Conservation (phyloP, 2,113 vertebrate species). For the Corvus hawaiiensis region DNA sequence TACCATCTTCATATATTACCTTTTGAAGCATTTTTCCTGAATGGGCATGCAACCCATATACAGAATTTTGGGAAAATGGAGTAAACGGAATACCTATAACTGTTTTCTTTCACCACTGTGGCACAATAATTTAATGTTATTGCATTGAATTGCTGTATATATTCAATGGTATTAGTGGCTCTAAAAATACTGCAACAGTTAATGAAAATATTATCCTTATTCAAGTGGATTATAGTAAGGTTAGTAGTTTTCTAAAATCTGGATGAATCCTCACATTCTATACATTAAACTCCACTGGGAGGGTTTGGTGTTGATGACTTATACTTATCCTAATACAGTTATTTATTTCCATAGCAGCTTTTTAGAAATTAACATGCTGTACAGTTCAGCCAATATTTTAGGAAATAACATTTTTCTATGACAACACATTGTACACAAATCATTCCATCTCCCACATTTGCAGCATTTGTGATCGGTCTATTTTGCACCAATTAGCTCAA, state of each 20-base stretch:
- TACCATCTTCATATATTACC: neutral
- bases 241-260: neutral
- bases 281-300: neutral
- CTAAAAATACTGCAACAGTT: neutral
- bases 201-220: neutral
- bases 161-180: neutral
- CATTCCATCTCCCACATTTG: neutral
- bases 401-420: neutral
- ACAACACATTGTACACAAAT: neutral
- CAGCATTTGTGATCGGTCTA: neutral
- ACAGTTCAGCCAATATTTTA: neutral
- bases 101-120: neutral
- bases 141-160: neutral
- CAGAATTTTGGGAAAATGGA: neutral
- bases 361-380: neutral
- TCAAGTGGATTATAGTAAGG: neutral
- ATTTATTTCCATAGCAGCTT: neutral
- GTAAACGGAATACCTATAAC: neutral
- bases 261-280: neutral
- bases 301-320: neutral
- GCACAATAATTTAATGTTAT: neutral
- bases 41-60: neutral
- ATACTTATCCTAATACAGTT: neutral
- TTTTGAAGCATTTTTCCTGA: neutral
- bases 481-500: constrained; percentile 9